Percentiles rank a stretch among this genome's conserved stretches.
These are phyloP conservation scores for Protomyctophum bolini DNA, from an alignment of 2,113 vertebrate species.

Conservation along the genomic window DNA sequence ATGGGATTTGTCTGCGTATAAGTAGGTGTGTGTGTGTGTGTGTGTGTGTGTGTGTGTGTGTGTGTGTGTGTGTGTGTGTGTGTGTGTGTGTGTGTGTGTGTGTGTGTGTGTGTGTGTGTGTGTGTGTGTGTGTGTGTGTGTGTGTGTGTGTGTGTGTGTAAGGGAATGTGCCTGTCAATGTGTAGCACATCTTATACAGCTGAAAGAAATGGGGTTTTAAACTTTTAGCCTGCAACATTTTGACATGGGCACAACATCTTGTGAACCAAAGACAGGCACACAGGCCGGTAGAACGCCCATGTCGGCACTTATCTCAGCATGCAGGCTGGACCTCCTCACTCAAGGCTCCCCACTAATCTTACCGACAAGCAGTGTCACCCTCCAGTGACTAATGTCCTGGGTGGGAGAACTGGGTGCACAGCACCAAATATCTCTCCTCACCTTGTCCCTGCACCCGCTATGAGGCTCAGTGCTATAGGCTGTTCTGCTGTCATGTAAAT, in stretches of 20 bases:
- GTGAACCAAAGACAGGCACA: conserved; percentile 30
- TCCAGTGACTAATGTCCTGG: conserved; percentile 60
- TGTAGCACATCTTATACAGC: conserved; percentile 39
- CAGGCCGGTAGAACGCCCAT: conserved; percentile 55
- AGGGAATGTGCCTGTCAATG: conserved; percentile 33
- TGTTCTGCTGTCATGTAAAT: conserved; percentile 31
- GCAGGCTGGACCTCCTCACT: conserved; percentile 62
- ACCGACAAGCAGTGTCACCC: conserved; percentile 63
- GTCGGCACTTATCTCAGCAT: conserved; percentile 68
- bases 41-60: no score
- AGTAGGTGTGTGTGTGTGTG: not conserved
- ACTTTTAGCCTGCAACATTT: conserved; percentile 32
- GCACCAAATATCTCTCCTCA: conserved; percentile 50
- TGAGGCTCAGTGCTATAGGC: conserved; percentile 18
- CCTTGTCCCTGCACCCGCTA: conserved; percentile 45
- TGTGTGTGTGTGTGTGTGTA: conserved; percentile 14
- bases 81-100: not conserved
- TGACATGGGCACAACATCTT: conserved; percentile 41
- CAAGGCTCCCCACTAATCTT: conserved; percentile 68
- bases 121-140: conserved; percentile 26
- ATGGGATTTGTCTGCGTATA: conserved; percentile 4
- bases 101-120: conserved; percentile 30
- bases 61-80: no score
- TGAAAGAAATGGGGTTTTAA: conserved; percentile 12
- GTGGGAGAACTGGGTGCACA: conserved; percentile 42